Evolutionary conservation across 1,140 invertebrate genomes (phyloP).

Genomic region (Phortica variegata): DNA sequence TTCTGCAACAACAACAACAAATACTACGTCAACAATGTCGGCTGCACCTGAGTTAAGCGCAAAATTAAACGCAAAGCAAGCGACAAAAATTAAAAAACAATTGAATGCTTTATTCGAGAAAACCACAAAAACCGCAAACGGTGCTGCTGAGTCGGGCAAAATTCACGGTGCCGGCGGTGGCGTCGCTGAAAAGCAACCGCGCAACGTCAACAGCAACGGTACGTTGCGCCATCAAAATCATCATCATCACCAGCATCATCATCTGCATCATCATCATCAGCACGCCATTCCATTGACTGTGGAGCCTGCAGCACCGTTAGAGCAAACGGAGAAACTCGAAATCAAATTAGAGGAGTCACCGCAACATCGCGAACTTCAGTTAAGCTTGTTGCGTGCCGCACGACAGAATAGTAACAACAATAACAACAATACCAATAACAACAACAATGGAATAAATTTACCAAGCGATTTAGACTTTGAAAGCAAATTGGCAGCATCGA

Average conservation of each 20-base stretch:
- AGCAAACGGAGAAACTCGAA: slow-evolving; percentile 52
- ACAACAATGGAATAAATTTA: slow-evolving; percentile 18
- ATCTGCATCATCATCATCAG: slow-evolving; percentile 39
- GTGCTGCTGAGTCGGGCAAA: slow-evolving; percentile 5
- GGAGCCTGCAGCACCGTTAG: slow-evolving; percentile 47
- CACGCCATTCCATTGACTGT: slow-evolving; percentile 48
- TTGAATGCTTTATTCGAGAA: slow-evolving; percentile 48
- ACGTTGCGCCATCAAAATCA: slow-evolving; percentile 14
- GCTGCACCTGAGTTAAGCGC: slow-evolving; percentile 13
- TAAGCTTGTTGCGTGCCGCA: slow-evolving; percentile 36
- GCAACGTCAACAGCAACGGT: slow-evolving; percentile 21
- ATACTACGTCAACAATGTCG: slow-evolving; percentile 7
- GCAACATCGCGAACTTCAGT: slow-evolving; percentile 37
- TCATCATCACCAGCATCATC: slow-evolving; percentile 11
- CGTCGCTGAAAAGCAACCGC: slow-evolving; percentile 22
- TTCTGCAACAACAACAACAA: slow-evolving; percentile 7
- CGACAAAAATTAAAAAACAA: slow-evolving; percentile 52
- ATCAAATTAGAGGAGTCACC: slow-evolving; percentile 50
- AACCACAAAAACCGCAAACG: slow-evolving; percentile 27
- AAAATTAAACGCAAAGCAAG: slow-evolving; percentile 38
- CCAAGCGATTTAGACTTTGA: slow-evolving; percentile 46
- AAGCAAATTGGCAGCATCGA: slow-evolving; percentile 48
- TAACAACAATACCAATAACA: slow-evolving; percentile 7
- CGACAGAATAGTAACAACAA: slow-evolving; percentile 19
- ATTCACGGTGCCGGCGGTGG: slow-evolving; percentile 16